Evolutionary conservation across 2,797 vertebrate species (phyloP).

Genomic region (Spheniscus humboldti): DNA sequence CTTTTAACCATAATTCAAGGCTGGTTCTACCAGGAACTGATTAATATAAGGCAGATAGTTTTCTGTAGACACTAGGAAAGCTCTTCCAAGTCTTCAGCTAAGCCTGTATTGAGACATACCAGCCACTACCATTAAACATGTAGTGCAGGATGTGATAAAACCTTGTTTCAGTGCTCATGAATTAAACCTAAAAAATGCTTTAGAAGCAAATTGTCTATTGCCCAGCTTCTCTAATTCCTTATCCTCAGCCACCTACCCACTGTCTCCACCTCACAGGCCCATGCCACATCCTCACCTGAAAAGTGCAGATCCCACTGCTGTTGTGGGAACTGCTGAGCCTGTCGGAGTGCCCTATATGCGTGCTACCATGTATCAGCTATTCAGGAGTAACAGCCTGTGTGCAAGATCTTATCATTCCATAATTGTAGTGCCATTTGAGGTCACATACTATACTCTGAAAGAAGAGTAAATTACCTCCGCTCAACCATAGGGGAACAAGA

Average conservation of each 20-base stretch:
- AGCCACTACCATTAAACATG: not conserved
- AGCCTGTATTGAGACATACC: not conserved
- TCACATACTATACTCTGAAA: not conserved
- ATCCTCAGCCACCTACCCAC: not conserved
- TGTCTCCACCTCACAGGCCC: not conserved
- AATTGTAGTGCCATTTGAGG: not conserved
- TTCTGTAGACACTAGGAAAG: not conserved
- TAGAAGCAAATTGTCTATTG: not conserved
- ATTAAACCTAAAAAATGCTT: not conserved
- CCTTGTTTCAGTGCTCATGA: not conserved
- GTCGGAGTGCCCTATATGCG: rapidly evolving
- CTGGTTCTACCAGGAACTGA: not conserved
- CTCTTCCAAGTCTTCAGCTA: not conserved
- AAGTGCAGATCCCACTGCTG: not conserved
- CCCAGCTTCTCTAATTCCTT: not conserved
- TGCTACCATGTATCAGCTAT: not conserved
- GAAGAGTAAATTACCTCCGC: not conserved
- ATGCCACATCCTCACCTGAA: not conserved
- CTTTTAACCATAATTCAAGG: not conserved
- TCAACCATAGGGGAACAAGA: not conserved
- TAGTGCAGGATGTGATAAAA: not conserved
- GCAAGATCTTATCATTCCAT: not conserved
- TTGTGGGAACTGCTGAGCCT: not conserved
- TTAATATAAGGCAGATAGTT: not conserved
- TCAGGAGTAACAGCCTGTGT: not conserved